phyloP scores from a whole-genome alignment of 2,113 vertebrate genomes.

The Lycaon pictus region DNA sequence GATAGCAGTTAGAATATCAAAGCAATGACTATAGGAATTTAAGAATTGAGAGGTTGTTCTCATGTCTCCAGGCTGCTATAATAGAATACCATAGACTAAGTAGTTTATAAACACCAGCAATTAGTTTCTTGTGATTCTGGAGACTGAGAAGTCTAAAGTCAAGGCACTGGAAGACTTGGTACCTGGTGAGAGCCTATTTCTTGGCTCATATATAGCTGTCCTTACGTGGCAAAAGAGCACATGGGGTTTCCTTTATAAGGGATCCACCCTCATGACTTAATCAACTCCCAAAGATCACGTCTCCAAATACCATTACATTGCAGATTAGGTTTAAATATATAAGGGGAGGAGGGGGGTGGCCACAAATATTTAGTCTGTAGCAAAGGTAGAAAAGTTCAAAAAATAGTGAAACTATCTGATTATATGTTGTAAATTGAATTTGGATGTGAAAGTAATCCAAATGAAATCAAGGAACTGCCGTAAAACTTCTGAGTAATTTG shows the following conservation, averaged over 20 bases:
- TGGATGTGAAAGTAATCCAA: not conserved
- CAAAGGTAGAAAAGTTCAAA: not conserved
- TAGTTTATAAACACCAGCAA: not conserved
- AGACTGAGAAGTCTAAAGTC: not conserved
- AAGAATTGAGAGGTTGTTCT: not conserved
- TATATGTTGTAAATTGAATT: not conserved
- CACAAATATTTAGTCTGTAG: not conserved
- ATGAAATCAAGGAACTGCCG: not conserved
- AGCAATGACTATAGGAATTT: not conserved
- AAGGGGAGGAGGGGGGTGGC: rapidly evolving
- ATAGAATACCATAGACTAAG: not conserved
- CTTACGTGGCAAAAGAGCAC: not conserved
- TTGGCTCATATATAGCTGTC: not conserved
- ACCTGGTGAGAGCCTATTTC: not conserved
- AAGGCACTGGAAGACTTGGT: not conserved
- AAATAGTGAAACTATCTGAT: not conserved
- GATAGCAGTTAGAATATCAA: not conserved
- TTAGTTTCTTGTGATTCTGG: not conserved
- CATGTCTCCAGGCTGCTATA: not conserved
- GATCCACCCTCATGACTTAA: not conserved
- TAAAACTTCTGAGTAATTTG: not conserved
- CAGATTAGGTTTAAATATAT: not conserved
- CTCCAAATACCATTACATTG: not conserved
- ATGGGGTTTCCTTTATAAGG: not conserved
- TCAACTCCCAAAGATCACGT: not conserved